Conservation (phyloP, 2,888 invertebrate species). For the Coenonympha arcania region DNA sequence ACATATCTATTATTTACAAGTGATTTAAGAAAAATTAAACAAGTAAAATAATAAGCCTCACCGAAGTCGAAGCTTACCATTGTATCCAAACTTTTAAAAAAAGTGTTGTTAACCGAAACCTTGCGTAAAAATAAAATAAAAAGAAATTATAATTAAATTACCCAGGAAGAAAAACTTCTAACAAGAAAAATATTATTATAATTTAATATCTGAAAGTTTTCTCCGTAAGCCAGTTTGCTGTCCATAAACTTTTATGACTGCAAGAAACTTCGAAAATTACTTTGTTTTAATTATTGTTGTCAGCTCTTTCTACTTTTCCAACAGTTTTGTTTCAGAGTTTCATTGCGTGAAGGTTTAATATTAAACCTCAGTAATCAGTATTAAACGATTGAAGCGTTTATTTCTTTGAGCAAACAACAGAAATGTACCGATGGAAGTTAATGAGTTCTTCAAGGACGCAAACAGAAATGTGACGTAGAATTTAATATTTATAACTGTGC, state of each 20-base stretch:
- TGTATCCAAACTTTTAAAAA: background rate
- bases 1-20: too few species aligned
- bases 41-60: too few species aligned
- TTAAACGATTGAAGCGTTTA: slow-evolving; percentile 7
- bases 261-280: slow-evolving; percentile 8
- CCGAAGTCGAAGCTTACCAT: too few species aligned
- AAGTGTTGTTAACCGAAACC: background rate
- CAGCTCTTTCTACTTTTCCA: background rate
- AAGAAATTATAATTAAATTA: background rate
- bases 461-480: background rate
- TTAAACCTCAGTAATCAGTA: too few species aligned
- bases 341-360: slow-evolving; percentile 12
- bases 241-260: slow-evolving; percentile 11
- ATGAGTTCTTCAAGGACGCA: slow-evolving; percentile 15
- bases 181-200: slow-evolving; percentile 11
- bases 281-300: slow-evolving; percentile 12
- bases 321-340: slow-evolving; percentile 5
- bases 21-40: too few species aligned
- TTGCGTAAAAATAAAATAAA: slow-evolving; percentile 47
- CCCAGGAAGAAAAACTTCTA: slow-evolving; percentile 5
- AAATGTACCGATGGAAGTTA: slow-evolving; percentile 9
- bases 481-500: slow-evolving; percentile 2
- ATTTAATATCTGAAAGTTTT: slow-evolving; percentile 10
- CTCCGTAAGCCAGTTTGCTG: background rate
- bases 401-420: slow-evolving; percentile 13